These are phyloP conservation scores for Caerostris darwini DNA, from an alignment of 1,140 invertebrate genomes.

Conservation along the genomic window DNA sequence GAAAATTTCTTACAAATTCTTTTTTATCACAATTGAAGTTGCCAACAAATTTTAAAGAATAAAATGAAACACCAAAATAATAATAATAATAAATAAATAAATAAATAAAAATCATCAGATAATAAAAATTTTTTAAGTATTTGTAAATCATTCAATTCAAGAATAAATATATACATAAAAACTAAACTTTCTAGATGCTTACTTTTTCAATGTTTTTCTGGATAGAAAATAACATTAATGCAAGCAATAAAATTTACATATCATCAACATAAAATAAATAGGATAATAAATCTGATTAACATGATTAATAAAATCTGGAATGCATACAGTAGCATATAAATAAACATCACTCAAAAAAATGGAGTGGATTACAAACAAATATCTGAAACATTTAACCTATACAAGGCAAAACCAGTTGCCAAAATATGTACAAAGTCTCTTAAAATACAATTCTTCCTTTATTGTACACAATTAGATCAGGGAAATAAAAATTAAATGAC, in stretches of 20 bases:
- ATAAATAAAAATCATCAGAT: not conserved
- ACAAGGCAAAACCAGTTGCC: constrained; percentile 21
- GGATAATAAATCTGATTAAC: not conserved
- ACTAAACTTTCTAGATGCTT: not conserved
- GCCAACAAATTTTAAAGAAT: not conserved
- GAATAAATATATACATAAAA: not conserved
- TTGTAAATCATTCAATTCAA: not conserved
- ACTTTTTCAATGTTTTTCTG: constrained; percentile 20
- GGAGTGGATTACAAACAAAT: not conserved
- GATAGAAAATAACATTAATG: not conserved
- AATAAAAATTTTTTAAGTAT: not conserved
- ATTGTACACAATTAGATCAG: not conserved
- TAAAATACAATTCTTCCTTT: not conserved
- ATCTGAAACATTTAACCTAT: not conserved
- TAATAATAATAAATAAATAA: not conserved
- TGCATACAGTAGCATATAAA: constrained; percentile 11
- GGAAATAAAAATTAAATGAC: not conserved
- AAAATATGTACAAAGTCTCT: constrained; percentile 16
- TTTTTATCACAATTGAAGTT: not conserved
- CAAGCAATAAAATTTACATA: not conserved
- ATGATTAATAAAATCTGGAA: constrained; percentile 26
- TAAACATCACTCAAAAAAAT: not conserved
- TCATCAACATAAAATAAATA: constrained; percentile 32
- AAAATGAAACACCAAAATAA: not conserved
- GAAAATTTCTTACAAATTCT: not conserved